Evolutionary conservation across 2,797 vertebrate genomes (phyloP).

Genomic region (Catamblyrhynchus diadema): DNA sequence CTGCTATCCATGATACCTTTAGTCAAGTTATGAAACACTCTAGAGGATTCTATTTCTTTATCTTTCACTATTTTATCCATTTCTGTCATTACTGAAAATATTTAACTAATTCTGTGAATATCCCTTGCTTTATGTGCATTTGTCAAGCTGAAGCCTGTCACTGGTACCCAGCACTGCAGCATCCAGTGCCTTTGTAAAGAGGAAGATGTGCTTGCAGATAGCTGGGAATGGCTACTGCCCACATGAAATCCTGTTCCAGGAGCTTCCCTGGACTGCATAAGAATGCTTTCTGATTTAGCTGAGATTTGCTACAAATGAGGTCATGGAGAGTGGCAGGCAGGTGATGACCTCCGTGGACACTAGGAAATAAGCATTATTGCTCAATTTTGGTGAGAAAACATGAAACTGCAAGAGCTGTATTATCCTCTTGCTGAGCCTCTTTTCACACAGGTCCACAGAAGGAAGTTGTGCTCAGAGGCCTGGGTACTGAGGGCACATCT

Average conservation of each 20-base stretch:
- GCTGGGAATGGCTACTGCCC: neutral
- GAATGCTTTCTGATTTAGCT: neutral
- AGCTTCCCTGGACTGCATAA: neutral
- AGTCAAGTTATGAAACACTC: conserved; percentile 57
- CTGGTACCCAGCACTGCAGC: neutral
- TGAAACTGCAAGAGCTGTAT: neutral
- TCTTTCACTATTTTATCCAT: neutral
- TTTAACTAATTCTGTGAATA: neutral
- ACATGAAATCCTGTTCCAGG: neutral
- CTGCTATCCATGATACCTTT: conserved; percentile 63
- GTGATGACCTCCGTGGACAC: neutral
- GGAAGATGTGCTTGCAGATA: neutral
- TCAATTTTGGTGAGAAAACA: neutral
- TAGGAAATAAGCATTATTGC: neutral
- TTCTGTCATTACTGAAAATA: conserved; percentile 1
- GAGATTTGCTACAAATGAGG: neutral
- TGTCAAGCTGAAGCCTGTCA: neutral
- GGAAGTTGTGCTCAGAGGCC: neutral
- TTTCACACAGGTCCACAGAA: neutral
- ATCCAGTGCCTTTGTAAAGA: neutral
- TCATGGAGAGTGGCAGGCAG: neutral
- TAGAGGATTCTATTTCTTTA: neutral
- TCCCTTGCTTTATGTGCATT: neutral
- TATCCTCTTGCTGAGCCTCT: neutral
- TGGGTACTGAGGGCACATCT: neutral